Evolutionary conservation across 2,888 invertebrate genomes (phyloP).

Genomic region (Drosophila mimetica): DNA sequence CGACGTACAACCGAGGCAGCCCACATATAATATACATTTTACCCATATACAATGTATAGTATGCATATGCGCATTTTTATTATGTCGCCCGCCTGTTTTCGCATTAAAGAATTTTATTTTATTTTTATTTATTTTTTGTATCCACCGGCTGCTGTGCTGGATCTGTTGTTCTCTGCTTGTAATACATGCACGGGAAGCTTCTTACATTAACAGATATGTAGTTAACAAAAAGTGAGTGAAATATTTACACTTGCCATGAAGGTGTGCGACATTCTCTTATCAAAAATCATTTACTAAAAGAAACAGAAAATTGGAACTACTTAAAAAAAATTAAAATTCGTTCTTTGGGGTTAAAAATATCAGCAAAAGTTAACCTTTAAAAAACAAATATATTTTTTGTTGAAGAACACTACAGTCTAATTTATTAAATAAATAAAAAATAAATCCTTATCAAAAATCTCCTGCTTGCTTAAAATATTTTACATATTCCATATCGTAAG

Average conservation of each 20-base stretch:
- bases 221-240: constrained; percentile 30
- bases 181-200: constrained; percentile 51
- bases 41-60: constrained; percentile 29
- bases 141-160: constrained; percentile 20
- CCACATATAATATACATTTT: constrained; percentile 37
- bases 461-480: neutral
- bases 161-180: constrained; percentile 54
- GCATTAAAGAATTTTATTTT: constrained; percentile 60
- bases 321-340: no score
- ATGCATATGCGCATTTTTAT: constrained; percentile 33
- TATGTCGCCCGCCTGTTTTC: constrained; percentile 58
- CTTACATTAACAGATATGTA: constrained; percentile 70
- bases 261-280: constrained; percentile 28
- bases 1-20: constrained; percentile 33
- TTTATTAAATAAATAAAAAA: neutral
- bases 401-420: no score
- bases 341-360: neutral
- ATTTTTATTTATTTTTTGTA: constrained; percentile 35
- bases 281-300: neutral
- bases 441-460: neutral
- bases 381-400: neutral
- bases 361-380: neutral
- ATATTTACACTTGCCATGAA: constrained; percentile 14
- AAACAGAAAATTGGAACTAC: neutral
- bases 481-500: neutral